Evolutionary conservation across 1,140 invertebrate genomes (phyloP), one percentile per base, ranked within the genome.

Genomic region (Rhyacophila brunnea): DNA sequence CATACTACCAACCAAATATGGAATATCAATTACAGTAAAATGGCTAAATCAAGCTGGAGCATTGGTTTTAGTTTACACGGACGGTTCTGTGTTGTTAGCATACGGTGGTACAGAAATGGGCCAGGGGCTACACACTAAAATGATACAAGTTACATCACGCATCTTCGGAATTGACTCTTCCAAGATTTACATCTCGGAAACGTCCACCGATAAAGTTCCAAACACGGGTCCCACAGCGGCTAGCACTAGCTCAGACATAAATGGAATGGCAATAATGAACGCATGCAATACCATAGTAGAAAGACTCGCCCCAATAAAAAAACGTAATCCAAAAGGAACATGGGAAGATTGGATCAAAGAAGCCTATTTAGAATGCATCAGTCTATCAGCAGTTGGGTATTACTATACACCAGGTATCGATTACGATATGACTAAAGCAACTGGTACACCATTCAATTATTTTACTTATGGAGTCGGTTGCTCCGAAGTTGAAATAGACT

Each of bases 61-160:
- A 3, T 76, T 98, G 14, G 81, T 98, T n/a, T 83, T 93, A 17
- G 81, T 98, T 15, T 98, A 98, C 68, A 81, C 75, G 0, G 96
- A 98, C 79, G 96, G 96, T 0, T 95, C 94, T 0, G 91, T 98
- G 5, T 78, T 98, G 1, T 67, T 98, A n/a, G 86, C 85, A 19
- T 94, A 97, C 71, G 92, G 91, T 38, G 95, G 95, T 14, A 89
- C 89, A 13, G 95, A 98, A 81, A 98, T 98, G 89, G 96, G 96
- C 0, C 95, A 98, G 78, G 96, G 95, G 1, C 74, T 98, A 0
- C 91, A 97, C 68, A 98, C 93, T 0, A 98, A 97, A 80, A 94
- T 96, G 87, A 88, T 95, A 56, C 93, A 96, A 83, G 85, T 92
- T 23, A 88, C 89, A 0, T 89, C 89, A 43, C 79, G 87, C 62